These are phyloP conservation scores for Sinelater perroti DNA, from an alignment of 2,888 invertebrate species.

Conservation along the genomic window DNA sequence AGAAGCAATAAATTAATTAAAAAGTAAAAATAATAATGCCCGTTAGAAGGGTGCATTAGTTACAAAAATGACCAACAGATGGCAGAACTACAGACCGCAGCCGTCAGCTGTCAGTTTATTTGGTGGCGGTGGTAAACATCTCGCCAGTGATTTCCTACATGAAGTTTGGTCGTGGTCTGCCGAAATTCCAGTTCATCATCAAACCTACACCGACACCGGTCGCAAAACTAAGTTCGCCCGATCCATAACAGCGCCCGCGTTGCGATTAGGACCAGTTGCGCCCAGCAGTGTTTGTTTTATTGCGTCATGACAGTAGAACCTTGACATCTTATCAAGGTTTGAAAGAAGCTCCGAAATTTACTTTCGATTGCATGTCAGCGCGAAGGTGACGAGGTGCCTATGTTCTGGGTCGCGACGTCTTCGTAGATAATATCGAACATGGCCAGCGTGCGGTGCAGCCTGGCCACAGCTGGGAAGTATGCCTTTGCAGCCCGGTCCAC, in stretches of 20 bases:
- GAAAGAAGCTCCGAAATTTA: slow-evolving; percentile 32
- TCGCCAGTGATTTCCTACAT: too few species aligned
- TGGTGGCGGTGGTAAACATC: too few species aligned
- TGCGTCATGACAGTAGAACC: slow-evolving; percentile 54
- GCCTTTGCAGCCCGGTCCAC: slow-evolving; percentile 54
- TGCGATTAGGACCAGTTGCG: slow-evolving; percentile 5
- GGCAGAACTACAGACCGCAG: too few species aligned
- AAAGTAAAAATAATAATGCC: too few species aligned
- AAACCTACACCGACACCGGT: slow-evolving; percentile 11
- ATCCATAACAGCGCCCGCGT: slow-evolving; percentile 3
- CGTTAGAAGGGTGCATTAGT: too few species aligned
- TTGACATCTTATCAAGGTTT: slow-evolving; percentile 54
- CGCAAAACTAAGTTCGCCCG: slow-evolving; percentile 2
- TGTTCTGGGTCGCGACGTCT: slow-evolving; percentile 14
- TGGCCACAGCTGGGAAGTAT: slow-evolving; percentile 59
- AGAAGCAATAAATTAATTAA: too few species aligned
- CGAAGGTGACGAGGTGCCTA: slow-evolving; percentile 20
- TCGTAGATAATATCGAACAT: slow-evolving; percentile 45
- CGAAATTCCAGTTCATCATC: slow-evolving; percentile 20
- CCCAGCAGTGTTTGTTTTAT: slow-evolving; percentile 43
- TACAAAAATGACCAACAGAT: too few species aligned
- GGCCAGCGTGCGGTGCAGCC: slow-evolving; percentile 60
- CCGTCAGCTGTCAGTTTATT: too few species aligned
- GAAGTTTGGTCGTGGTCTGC: too few species aligned
- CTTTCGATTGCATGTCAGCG: slow-evolving; percentile 16